Conservation (phyloP, 53 echinoderm and acorn worm genomes). For the Mesocentrotus franciscanus region DNA sequence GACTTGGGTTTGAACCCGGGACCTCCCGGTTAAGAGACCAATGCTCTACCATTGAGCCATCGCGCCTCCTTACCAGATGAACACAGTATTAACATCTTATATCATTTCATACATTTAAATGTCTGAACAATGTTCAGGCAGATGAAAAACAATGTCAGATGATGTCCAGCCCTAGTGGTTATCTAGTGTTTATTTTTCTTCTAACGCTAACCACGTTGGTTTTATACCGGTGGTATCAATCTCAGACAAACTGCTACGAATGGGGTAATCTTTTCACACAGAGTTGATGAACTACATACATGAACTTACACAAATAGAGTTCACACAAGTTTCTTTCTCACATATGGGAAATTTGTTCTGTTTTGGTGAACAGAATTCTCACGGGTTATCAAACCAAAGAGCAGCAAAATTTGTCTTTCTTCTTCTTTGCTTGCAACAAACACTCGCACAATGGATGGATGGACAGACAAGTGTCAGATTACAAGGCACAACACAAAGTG, state of each 20-base stretch:
- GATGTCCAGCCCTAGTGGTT: not conserved
- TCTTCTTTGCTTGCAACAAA: not conserved
- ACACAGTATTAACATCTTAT: not conserved
- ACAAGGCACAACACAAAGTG: not conserved
- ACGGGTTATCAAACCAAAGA: not conserved
- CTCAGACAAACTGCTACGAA: not conserved
- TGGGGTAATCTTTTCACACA: not conserved
- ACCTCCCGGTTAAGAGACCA: too few relatives aligned
- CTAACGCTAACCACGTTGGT: not conserved
- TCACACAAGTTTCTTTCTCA: not conserved
- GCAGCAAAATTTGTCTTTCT: not conserved
- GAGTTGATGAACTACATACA: not conserved
- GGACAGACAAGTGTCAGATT: constrained; percentile 11
- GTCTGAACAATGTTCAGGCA: not conserved
- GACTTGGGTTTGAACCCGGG: too few relatives aligned
- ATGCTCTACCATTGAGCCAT: too few relatives aligned
- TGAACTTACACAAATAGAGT: not conserved
- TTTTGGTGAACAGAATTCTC: not conserved
- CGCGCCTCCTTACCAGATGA: not conserved
- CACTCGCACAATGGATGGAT: not conserved
- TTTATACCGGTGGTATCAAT: not conserved
- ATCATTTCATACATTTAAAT: not conserved
- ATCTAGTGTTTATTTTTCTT: not conserved
- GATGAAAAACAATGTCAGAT: not conserved
- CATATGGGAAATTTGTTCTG: not conserved